These are phyloP conservation scores for Oxytorus armatus DNA, from an alignment of 2,888 invertebrate species.

Conservation along the genomic window DNA sequence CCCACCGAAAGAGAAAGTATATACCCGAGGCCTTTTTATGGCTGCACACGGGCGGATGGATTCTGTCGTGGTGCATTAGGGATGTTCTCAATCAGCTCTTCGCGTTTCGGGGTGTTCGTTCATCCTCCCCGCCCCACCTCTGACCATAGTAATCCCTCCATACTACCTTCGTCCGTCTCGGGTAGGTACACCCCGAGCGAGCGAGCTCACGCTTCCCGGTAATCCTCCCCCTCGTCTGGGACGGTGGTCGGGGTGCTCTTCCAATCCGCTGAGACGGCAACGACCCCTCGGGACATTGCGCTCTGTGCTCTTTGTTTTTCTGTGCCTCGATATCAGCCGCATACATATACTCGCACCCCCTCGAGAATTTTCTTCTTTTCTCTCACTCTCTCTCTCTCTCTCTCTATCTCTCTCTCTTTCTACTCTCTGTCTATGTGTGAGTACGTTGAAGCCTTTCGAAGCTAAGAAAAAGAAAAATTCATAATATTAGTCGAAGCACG, in stretches of 20 bases:
- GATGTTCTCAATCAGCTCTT: constrained; percentile 86
- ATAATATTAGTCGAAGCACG: too few relatives aligned
- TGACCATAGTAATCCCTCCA: constrained; percentile 79
- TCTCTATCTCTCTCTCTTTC: too few relatives aligned
- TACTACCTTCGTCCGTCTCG: constrained; percentile 73
- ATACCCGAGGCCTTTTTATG: constrained; percentile 77
- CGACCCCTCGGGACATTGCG: constrained; percentile 65
- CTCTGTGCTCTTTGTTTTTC: constrained; percentile 78
- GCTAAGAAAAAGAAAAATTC: too few relatives aligned
- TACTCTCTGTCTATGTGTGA: too few relatives aligned
- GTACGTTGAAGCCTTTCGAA: too few relatives aligned
- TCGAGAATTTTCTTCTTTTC: constrained; percentile 8
- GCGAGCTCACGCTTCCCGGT: constrained; percentile 70
- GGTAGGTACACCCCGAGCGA: constrained; percentile 38
- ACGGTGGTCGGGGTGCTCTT: constrained; percentile 39
- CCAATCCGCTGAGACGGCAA: constrained; percentile 44
- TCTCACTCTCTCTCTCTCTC: neutral
- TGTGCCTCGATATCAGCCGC: constrained; percentile 71
- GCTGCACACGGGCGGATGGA: constrained; percentile 84
- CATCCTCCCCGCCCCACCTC: constrained; percentile 80
- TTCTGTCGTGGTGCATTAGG: constrained; percentile 86
- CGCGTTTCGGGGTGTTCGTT: constrained; percentile 78
- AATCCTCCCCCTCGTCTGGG: constrained; percentile 79
- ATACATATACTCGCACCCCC: constrained; percentile 66
- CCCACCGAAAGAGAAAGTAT: constrained; percentile 68